These are phyloP conservation scores for Sinopyrophorus schimmeli DNA, from an alignment of 2,888 invertebrate genomes.

Conservation along the genomic window DNA sequence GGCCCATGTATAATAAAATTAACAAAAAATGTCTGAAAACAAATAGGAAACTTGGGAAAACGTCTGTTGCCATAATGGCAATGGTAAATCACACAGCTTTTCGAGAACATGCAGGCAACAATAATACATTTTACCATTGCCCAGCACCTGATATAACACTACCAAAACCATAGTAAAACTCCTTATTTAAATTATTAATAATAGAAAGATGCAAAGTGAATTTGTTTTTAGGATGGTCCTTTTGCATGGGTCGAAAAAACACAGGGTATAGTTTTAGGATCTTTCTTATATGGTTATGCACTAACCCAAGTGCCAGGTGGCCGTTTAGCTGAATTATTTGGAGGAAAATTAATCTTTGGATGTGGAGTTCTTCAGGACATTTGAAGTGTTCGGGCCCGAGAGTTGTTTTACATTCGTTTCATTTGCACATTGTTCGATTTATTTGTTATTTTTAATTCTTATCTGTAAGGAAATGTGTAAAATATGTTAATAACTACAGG, in stretches of 20 bases:
- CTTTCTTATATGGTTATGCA: constrained; percentile 84
- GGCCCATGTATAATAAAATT: no score
- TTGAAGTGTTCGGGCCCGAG: no score
- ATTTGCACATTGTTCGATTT: no score
- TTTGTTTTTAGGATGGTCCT: constrained; percentile 65
- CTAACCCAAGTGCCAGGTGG: constrained; percentile 82
- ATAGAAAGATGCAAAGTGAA: constrained; percentile 57
- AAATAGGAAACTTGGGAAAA: no score
- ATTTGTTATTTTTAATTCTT: no score
- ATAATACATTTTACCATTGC: constrained; percentile 66
- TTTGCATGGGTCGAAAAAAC: constrained; percentile 79
- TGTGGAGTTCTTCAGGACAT: constrained; percentile 80
- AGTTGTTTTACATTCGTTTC: no score
- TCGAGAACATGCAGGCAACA: constrained; percentile 59
- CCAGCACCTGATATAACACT: constrained; percentile 54
- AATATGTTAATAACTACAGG: no score
- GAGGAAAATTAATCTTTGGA: constrained; percentile 87
- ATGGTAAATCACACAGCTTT: constrained; percentile 82
- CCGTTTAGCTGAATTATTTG: constrained; percentile 79
- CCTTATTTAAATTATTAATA: no score
- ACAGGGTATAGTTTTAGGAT: constrained; percentile 79
- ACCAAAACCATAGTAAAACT: constrained; percentile 43
- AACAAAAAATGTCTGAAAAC: no score
- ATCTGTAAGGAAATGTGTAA: no score
- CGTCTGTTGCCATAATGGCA: constrained; percentile 93